phyloP scores from a whole-genome alignment of 1,140 invertebrate species.

The Drosophila athabasca region DNA sequence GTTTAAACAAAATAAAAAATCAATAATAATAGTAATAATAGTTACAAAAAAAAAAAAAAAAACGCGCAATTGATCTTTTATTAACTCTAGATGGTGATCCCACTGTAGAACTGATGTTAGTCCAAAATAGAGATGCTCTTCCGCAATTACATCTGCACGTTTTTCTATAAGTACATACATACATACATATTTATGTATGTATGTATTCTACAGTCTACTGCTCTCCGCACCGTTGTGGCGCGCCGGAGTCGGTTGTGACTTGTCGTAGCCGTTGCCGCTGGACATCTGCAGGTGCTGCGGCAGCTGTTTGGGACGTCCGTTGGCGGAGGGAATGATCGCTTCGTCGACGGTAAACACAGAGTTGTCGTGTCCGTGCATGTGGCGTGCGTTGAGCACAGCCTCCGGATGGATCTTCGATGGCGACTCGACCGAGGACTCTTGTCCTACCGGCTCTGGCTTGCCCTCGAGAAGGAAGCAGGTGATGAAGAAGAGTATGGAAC shows the following conservation, averaged over 20 bases:
- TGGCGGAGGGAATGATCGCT: constrained; percentile 55
- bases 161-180: too few species aligned
- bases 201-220: constrained; percentile 74
- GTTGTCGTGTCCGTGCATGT: constrained; percentile 78
- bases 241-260: constrained; percentile 46
- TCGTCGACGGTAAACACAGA: constrained; percentile 77
- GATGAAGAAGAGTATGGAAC: constrained; percentile 79
- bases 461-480: constrained; percentile 78
- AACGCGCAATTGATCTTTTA: not conserved
- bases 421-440: constrained; percentile 32
- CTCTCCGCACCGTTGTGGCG: constrained; percentile 70
- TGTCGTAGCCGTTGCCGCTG: constrained; percentile 65
- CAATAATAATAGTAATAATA: constrained; percentile 41
- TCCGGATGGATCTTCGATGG: constrained; percentile 52
- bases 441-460: constrained; percentile 34
- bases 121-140: too few species aligned
- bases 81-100: too few species aligned
- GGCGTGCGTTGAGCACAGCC: constrained; percentile 58
- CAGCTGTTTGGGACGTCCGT: constrained; percentile 67
- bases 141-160: not conserved
- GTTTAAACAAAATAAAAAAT: constrained; percentile 54
- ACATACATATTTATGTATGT: too few species aligned
- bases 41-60: constrained; percentile 37
- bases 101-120: too few species aligned
- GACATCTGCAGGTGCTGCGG: constrained; percentile 78